Percentiles rank a stretch among this genome's conserved stretches.
Conservation (phyloP, 2,113 vertebrate species). For the Diphyllodes magnificus region DNA sequence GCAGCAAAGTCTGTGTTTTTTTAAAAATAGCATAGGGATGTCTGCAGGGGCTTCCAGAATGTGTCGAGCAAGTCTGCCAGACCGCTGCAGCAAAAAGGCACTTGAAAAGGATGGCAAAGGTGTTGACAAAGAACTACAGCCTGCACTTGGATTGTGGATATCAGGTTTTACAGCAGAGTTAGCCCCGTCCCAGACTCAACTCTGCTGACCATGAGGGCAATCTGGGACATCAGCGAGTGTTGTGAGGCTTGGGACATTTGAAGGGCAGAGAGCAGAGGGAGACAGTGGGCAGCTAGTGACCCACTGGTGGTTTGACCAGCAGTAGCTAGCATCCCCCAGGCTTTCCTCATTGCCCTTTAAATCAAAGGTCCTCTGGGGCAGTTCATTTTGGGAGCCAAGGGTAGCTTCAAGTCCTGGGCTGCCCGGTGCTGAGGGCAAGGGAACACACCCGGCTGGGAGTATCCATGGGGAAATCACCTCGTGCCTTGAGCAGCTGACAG, state of each 20-base stretch:
- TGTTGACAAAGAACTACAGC: neutral
- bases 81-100: neutral
- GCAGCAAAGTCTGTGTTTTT: neutral
- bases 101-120: neutral
- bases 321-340: neutral
- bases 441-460: rapidly evolving
- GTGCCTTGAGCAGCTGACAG: rapidly evolving
- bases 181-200: neutral
- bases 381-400: neutral
- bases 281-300: neutral
- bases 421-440: neutral
- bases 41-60: neutral
- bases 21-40: neutral
- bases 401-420: neutral
- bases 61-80: neutral
- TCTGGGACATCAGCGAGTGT: neutral
- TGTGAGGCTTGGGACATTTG: neutral
- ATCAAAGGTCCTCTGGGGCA: neutral
- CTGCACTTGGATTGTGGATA: neutral
- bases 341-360: neutral
- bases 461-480: neutral
- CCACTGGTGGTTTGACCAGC: neutral
- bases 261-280: neutral
- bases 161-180: neutral
- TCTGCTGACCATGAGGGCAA: neutral